A percentile compares a stretch with the other conserved stretches of the same genome.
Evolutionary conservation across 2,888 invertebrate species (phyloP).

Genomic region (Aelia acuminata): DNA sequence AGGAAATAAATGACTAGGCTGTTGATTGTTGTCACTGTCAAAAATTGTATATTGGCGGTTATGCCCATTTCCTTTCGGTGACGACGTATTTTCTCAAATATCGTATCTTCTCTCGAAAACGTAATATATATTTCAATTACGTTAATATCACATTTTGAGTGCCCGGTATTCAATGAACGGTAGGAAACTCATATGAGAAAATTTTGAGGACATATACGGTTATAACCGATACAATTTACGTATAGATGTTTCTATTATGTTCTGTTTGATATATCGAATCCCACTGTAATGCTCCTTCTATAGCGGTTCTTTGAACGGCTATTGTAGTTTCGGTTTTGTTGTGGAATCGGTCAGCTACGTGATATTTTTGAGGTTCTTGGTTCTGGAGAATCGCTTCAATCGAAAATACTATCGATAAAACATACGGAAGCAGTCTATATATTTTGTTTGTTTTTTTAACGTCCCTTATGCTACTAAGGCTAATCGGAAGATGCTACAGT

Average conservation of each 20-base stretch:
- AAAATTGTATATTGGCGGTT: too few species aligned
- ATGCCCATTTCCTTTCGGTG: too few species aligned
- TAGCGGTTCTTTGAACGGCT: neutral
- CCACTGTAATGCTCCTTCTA: neutral
- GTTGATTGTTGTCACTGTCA: too few species aligned
- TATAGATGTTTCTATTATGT: neutral
- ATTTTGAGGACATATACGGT: neutral
- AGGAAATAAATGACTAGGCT: too few species aligned
- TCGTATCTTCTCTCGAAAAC: too few species aligned
- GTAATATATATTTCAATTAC: too few species aligned
- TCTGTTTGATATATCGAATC: neutral
- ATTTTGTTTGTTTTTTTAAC: too few species aligned
- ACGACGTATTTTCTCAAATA: too few species aligned
- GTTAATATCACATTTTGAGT: too few species aligned
- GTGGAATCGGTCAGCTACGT: neutral
- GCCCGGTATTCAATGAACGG: neutral
- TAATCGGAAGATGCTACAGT: too few species aligned
- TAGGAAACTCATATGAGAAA: neutral
- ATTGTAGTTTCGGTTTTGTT: neutral
- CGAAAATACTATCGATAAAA: neutral
- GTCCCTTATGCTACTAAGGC: too few species aligned
- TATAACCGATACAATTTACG: neutral
- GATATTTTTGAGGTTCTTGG: neutral
- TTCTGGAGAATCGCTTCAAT: neutral
- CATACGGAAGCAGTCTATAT: neutral